A percentile compares a stretch with the other conserved stretches of the same genome.
Evolutionary conservation across 2,113 vertebrate species (phyloP).

Genomic region (Notothenia coriiceps): DNA sequence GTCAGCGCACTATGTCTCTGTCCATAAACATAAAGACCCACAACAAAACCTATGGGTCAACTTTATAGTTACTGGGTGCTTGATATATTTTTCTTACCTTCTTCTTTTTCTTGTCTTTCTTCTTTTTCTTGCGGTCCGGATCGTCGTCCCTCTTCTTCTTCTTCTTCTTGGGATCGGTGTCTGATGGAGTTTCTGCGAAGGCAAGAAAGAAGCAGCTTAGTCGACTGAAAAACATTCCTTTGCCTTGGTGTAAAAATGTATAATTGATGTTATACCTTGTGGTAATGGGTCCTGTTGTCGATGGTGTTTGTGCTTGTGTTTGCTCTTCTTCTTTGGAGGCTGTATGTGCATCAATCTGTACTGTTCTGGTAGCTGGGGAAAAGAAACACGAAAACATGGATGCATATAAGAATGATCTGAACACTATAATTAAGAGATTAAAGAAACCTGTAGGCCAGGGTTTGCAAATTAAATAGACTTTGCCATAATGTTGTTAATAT

Average conservation of each 20-base stretch:
- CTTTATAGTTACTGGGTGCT: neutral
- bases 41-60: neutral
- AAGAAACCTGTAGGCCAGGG: neutral
- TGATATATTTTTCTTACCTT: constrained; percentile 83
- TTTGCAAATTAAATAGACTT: neutral
- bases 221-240: neutral
- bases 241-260: constrained; percentile 37
- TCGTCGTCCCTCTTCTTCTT: constrained; percentile 99
- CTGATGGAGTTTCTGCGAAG: constrained; percentile 92
- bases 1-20: neutral
- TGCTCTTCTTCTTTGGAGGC: constrained; percentile 98
- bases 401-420: neutral
- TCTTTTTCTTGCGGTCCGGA: constrained; percentile 96
- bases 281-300: constrained; percentile 94
- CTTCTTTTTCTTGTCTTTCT: constrained; percentile 99
- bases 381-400: constrained; percentile 9
- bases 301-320: constrained; percentile 96
- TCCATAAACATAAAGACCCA: neutral
- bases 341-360: constrained; percentile 98
- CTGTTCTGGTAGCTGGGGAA: constrained; percentile 92
- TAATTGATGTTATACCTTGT: constrained; percentile 85
- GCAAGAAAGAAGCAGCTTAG: constrained; percentile 10
- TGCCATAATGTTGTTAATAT: neutral
- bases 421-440: neutral
- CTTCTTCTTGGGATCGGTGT: constrained; percentile 98